Percentiles rank a stretch among this genome's conserved stretches.
These are phyloP conservation scores for Drosophila nr. perissopoda DNA, from an alignment of 2,888 invertebrate genomes.

Conservation along the genomic window DNA sequence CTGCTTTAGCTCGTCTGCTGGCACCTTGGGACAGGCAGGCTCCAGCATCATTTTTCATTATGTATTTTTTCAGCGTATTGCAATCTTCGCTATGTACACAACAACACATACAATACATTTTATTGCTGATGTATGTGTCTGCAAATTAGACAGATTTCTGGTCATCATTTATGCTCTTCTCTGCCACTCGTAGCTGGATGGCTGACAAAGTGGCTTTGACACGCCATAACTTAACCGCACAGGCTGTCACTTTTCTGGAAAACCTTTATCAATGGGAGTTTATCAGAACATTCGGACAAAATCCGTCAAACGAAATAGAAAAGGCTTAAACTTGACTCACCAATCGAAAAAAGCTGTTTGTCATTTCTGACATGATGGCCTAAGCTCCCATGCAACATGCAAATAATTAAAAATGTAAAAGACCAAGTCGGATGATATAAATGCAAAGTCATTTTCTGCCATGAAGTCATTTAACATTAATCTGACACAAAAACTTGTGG, in stretches of 20 bases:
- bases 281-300: slow-evolving; percentile 30
- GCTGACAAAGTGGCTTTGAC: slow-evolving; percentile 54
- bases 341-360: slow-evolving; percentile 15
- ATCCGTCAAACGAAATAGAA: slow-evolving; percentile 25
- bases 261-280: slow-evolving; percentile 57
- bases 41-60: slow-evolving; percentile 67
- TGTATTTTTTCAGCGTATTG: slow-evolving; percentile 64
- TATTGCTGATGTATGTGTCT: slow-evolving; percentile 46
- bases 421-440: slow-evolving; percentile 51
- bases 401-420: slow-evolving; percentile 59
- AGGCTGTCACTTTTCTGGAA: slow-evolving; percentile 20
- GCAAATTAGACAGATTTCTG: slow-evolving; percentile 56
- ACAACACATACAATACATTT: slow-evolving; percentile 44
- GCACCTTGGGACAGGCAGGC: background rate
- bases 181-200: background rate
- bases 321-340: slow-evolving; percentile 51
- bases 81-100: slow-evolving; percentile 39
- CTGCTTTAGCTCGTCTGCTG: slow-evolving; percentile 42
- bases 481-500: background rate
- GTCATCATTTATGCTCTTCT: slow-evolving; percentile 57
- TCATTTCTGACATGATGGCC: slow-evolving; percentile 38
- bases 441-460: slow-evolving; percentile 14
- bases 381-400: slow-evolving; percentile 13
- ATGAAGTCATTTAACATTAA: background rate
- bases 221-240: slow-evolving; percentile 54